Base-by-base conservation (phyloP, 2,888 invertebrate genomes). In the Philopedon plagiatum region DNA sequence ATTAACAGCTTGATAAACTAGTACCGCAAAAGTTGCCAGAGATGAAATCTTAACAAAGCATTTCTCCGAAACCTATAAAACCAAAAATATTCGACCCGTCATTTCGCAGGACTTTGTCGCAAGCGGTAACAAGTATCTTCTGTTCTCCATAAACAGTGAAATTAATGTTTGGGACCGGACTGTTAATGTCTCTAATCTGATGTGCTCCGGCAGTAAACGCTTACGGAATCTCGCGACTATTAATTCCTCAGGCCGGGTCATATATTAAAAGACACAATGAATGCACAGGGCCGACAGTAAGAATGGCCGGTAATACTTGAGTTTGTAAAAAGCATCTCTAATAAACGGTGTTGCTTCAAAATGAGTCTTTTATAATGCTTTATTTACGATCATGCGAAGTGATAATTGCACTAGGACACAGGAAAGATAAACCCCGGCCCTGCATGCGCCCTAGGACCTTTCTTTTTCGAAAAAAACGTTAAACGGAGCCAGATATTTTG, bases 131-230 rank as follows among this genome's bases (percentile, higher is more conserved):
- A 79, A 80, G 79, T 79, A 79, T 80, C 80, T 71, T 74, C 78
- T 71, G 77, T 78, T 78, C 77, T 79, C 80, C 81, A 81, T 81
- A 85, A 85, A 85, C 80, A 84, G 83, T 80, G 81, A 85, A 85
- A 85, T 85, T 85, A 85, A 85, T 85, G 84, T 81, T 79, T 78
- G 81, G 80, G 79, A 80, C 80, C 73, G 81, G 81, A 80, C 82
- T 81, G 83, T 85, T 85, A 85, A 84, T 84, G 84, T 82, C 81
- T 83, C 84, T 84, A 85, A 85, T 85, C 85, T 84, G 85, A 84
- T 85, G 83, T 81, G 83, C 80, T 81, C 81, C 80, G 80, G 81
- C 82, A 83, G 83, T 84, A 84, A 85, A 84, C 81, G 81, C 76
- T 83, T 80, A 83, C 83, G 83, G 85, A 84, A 84, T 85, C 83